Conservation (phyloP, 2,797 vertebrate genomes). For the Australoheros facetus region DNA sequence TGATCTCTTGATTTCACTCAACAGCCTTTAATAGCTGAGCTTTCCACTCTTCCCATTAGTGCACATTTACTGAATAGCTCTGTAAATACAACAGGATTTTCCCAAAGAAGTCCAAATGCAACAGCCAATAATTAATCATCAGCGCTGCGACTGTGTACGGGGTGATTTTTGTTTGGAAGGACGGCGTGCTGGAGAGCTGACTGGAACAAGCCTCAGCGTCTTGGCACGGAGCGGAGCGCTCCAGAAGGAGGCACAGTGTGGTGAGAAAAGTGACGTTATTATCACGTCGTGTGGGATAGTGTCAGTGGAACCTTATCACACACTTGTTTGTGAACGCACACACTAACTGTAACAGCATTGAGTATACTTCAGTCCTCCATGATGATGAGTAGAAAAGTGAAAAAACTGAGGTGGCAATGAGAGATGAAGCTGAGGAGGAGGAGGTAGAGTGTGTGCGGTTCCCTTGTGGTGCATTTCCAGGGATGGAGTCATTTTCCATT, state of each 20-base stretch:
- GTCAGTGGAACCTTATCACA: conserved; percentile 66
- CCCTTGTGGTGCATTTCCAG: conserved; percentile 73
- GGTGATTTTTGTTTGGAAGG: conserved; percentile 31
- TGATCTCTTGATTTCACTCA: conserved; percentile 34
- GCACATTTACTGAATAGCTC: conserved; percentile 28
- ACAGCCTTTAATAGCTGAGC: conserved; percentile 17
- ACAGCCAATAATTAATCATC: conserved; percentile 22
- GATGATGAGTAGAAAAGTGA: conserved; percentile 25
- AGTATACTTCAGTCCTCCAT: conserved; percentile 14
- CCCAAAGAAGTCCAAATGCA: conserved; percentile 18
- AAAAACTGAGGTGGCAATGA: conserved; percentile 48
- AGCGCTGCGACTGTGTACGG: conserved; percentile 1
- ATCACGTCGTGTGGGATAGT: conserved; percentile 76
- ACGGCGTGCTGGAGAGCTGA: conserved; percentile 31
- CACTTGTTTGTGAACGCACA: conserved; percentile 50
- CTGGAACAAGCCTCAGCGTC: conserved; percentile 57
- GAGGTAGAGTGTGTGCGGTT: conserved; percentile 67
- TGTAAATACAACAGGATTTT: conserved; percentile 43
- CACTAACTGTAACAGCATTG: conserved; percentile 35
- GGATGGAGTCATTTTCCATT: conserved; percentile 83
- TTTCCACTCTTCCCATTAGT: conserved; percentile 16
- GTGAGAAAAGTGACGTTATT: conserved; percentile 76
- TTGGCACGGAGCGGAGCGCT: conserved; percentile 67
- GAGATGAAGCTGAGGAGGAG: conserved; percentile 59
- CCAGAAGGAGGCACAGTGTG: conserved; percentile 81